A percentile compares a stretch with the other conserved stretches of the same genome.
Conservation (phyloP, 2,888 invertebrate genomes). For the Carterocephalus palaemon region DNA sequence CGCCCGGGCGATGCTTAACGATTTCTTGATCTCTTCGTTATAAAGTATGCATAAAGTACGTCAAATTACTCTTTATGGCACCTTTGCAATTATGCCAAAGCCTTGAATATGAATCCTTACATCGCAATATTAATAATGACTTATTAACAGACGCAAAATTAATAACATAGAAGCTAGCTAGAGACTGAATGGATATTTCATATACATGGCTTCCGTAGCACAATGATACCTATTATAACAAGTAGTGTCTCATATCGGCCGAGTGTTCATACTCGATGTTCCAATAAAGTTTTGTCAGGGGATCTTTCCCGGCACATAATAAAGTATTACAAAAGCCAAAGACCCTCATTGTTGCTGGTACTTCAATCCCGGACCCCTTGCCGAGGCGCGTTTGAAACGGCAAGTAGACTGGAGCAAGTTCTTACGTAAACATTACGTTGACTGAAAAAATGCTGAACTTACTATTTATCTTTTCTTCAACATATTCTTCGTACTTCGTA, state of each 20-base stretch:
- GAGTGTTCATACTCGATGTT: conserved; percentile 72
- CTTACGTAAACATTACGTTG: no score
- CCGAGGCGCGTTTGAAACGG: conserved; percentile 41
- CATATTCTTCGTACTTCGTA: no score
- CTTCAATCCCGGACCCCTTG: conserved; percentile 67
- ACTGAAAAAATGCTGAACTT: no score
- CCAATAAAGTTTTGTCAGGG: conserved; percentile 78
- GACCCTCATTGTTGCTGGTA: conserved; percentile 78
- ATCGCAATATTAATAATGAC: conserved; percentile 21
- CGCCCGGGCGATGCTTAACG: no score
- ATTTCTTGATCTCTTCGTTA: no score
- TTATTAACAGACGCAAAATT: conserved; percentile 3
- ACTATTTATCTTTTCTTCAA: no score
- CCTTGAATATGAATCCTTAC: conserved; percentile 10
- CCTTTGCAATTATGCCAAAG: no score
- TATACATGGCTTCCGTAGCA: conserved; percentile 43
- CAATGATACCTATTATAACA: conserved; percentile 60
- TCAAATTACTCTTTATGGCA: no score
- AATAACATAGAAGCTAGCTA: conserved; percentile 10
- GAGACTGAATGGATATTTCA: conserved; percentile 12
- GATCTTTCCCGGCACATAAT: conserved; percentile 77
- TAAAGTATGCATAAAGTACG: no score
- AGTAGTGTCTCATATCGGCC: conserved; percentile 66
- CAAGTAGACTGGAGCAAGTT: conserved; percentile 25
- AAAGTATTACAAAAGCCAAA: conserved; percentile 79